Percentiles rank a stretch among this genome's conserved stretches.
Conservation (phyloP, 2,888 invertebrate genomes). For the Stramonita haemastoma region DNA sequence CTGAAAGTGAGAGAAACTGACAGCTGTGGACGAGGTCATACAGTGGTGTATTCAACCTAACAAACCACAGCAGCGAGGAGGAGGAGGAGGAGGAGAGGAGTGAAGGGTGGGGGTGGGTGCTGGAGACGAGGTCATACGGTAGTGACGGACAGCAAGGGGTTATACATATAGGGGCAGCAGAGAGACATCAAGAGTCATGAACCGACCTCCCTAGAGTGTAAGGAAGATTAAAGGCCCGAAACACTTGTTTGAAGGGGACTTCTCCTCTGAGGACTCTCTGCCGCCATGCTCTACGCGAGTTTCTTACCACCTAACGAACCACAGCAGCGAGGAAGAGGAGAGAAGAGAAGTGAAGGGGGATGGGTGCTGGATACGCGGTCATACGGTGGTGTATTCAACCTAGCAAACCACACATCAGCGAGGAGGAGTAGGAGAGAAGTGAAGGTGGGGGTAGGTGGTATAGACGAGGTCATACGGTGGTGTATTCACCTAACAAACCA, state of each 20-base stretch:
- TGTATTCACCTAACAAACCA: neutral
- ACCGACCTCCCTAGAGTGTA: too few species aligned
- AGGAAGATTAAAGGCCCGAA: too few species aligned
- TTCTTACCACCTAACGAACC: neutral
- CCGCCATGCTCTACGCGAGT: too few species aligned
- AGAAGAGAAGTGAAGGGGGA: neutral
- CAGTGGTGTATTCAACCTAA: too few species aligned
- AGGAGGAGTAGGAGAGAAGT: neutral
- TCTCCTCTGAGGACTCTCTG: too few species aligned
- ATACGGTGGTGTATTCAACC: too few species aligned
- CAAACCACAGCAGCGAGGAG: neutral
- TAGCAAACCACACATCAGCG: neutral
- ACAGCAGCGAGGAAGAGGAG: neutral
- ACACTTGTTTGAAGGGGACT: too few species aligned
- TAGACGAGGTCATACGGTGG: too few species aligned
- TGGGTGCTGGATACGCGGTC: too few species aligned
- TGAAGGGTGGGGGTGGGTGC: neutral
- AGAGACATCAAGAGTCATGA: too few species aligned
- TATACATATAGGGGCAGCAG: too few species aligned
- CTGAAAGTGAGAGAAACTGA: neutral
- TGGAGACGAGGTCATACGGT: constrained; percentile 74
- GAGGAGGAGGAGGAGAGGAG: neutral
- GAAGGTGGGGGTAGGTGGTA: neutral
- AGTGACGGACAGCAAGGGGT: constrained; percentile 78
- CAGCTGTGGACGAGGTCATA: too few species aligned